phyloP scores from a whole-genome alignment of 2,797 vertebrate genomes.

The Tragopan temminckii region DNA sequence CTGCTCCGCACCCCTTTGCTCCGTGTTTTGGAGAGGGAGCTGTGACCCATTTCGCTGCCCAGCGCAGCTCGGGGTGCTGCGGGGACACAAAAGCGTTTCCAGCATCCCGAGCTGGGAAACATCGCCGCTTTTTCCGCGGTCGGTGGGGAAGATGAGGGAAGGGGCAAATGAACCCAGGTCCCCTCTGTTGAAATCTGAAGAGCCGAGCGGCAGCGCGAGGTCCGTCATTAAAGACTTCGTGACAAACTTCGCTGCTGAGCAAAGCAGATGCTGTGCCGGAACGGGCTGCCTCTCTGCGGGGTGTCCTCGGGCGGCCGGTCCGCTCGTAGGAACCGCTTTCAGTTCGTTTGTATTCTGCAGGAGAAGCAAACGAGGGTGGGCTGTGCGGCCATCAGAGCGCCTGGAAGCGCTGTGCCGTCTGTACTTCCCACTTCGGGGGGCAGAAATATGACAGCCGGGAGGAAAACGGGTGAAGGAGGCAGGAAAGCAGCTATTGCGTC shows the following conservation, averaged over 20 bases:
- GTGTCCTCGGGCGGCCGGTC: neutral
- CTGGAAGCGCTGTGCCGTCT: accelerated
- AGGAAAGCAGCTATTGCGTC: accelerated
- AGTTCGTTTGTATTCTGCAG: neutral
- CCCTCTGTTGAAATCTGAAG: neutral
- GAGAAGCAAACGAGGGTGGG: neutral
- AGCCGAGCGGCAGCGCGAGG: neutral
- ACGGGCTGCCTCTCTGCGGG: neutral
- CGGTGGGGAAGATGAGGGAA: neutral
- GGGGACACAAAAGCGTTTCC: neutral
- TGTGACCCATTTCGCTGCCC: neutral
- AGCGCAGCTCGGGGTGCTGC: neutral
- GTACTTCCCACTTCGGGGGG: accelerated
- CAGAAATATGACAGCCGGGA: neutral
- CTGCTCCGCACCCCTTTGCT: neutral
- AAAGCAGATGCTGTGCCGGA: neutral
- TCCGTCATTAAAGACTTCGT: neutral
- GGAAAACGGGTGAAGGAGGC: accelerated
- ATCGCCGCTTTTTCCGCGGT: neutral
- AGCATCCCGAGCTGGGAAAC: neutral
- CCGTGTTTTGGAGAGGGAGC: neutral
- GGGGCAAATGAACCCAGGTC: neutral
- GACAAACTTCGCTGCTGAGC: neutral
- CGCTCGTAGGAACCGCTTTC: neutral
- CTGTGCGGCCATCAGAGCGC: neutral